These are phyloP conservation scores for Gari tellinella DNA, from an alignment of 2,888 invertebrate genomes.

Conservation along the genomic window DNA sequence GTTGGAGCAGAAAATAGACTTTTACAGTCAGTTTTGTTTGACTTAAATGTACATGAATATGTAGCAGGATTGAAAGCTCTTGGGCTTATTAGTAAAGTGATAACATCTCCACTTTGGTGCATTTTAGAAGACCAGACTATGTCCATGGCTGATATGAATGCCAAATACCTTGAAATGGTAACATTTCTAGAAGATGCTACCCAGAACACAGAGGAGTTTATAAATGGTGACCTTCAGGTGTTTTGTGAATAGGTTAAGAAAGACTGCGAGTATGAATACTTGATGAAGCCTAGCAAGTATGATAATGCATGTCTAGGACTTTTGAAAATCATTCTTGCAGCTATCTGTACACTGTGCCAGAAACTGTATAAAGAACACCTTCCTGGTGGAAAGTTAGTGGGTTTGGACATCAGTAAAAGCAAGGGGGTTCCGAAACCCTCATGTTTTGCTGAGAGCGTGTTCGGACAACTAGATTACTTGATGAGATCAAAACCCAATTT, in stretches of 20 bases:
- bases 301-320: constrained; percentile 6
- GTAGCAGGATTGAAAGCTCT: constrained; percentile 26
- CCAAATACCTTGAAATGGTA: constrained; percentile 20
- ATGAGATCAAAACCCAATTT: constrained; percentile 23
- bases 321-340: constrained; percentile 9
- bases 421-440: constrained; percentile 13
- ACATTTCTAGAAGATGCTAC: constrained; percentile 20
- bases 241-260: constrained; percentile 6
- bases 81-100: constrained; percentile 14
- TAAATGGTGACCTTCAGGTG: constrained; percentile 14
- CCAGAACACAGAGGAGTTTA: constrained; percentile 14
- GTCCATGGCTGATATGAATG: constrained; percentile 33
- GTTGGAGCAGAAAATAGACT: constrained; percentile 47
- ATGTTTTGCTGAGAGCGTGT: constrained; percentile 34
- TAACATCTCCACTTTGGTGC: constrained; percentile 34
- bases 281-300: constrained; percentile 7
- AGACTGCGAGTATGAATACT: neutral
- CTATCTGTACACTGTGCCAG: neutral
- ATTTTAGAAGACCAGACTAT: constrained; percentile 25
- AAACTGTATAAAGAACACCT: constrained; percentile 22
- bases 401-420: neutral
- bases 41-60: constrained; percentile 22
- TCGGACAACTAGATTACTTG: constrained; percentile 26
- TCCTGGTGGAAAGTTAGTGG: constrained; percentile 1
- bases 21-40: constrained; percentile 14